These are phyloP conservation scores for Pseudomyrmex flavicornis DNA, from an alignment of 1,140 invertebrate genomes.

Conservation along the genomic window DNA sequence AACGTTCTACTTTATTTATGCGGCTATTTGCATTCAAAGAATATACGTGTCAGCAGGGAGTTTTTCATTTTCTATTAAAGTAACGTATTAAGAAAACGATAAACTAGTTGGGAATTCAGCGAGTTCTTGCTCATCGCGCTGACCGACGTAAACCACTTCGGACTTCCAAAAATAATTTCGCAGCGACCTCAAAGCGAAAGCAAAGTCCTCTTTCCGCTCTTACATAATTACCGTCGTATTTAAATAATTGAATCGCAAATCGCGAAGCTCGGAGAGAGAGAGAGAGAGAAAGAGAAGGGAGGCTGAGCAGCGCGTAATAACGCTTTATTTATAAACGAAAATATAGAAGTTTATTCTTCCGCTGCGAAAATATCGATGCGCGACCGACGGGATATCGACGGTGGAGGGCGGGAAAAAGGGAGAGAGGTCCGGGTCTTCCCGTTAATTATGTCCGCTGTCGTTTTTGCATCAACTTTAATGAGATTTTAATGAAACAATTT, in stretches of 20 bases:
- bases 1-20: too few relatives aligned
- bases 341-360: conserved; percentile 39
- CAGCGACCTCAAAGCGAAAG: conserved; percentile 14
- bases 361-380: conserved; percentile 16
- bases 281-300: too few relatives aligned
- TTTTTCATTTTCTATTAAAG: not conserved
- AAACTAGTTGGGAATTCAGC: conserved; percentile 24
- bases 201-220: conserved; percentile 38
- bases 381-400: conserved; percentile 5
- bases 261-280: not conserved
- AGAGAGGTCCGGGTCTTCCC: not conserved
- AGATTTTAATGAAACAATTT: conserved; percentile 44
- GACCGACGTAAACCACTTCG: conserved; percentile 51
- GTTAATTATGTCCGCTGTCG: conserved; percentile 35
- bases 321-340: conserved; percentile 26
- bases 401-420: too few relatives aligned
- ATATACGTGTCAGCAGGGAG: too few relatives aligned
- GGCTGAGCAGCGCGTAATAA: not conserved
- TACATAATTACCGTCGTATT: conserved; percentile 53
- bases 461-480: conserved; percentile 20
- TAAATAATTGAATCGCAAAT: conserved; percentile 26
- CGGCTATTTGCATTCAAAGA: too few relatives aligned
- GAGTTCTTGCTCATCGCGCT: conserved; percentile 8
- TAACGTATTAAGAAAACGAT: conserved; percentile 22
- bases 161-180: conserved; percentile 68